These are phyloP conservation scores for Etheostoma spectabile DNA, from an alignment of 2,113 vertebrate genomes.

Conservation along the genomic window DNA sequence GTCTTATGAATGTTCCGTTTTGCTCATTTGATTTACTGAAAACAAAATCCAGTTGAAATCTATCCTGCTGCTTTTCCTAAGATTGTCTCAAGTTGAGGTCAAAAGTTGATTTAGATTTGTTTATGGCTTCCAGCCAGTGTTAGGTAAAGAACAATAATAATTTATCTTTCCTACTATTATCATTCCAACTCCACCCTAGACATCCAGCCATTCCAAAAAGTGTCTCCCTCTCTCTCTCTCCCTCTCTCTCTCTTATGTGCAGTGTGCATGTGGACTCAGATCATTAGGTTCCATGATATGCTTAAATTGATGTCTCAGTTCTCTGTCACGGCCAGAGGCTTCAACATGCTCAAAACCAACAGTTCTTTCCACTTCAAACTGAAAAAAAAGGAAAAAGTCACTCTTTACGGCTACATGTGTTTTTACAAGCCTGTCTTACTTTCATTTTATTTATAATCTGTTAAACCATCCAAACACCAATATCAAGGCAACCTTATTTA, in stretches of 20 bases:
- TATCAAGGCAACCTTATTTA: too few relatives aligned
- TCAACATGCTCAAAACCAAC: background rate
- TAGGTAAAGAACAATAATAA: conserved; percentile 43
- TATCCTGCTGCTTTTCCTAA: background rate
- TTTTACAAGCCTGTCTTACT: background rate
- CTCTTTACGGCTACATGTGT: background rate
- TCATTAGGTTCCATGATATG: conserved; percentile 42
- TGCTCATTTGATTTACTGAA: background rate
- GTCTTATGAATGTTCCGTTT: background rate
- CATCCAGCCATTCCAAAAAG: conserved; percentile 1
- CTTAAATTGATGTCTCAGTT: conserved; percentile 31
- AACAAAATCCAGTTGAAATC: background rate
- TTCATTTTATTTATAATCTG: background rate
- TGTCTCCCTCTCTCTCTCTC: too few relatives aligned
- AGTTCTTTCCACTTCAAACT: background rate
- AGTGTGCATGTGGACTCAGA: conserved; percentile 23
- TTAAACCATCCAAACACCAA: background rate
- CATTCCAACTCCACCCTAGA: conserved; percentile 51
- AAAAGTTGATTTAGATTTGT: conserved; percentile 41
- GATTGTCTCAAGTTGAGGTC: conserved; percentile 19
- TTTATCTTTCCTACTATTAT: conserved; percentile 44
- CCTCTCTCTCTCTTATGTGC: conserved; percentile 13
- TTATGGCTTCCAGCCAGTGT: conserved; percentile 25
- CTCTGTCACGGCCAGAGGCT: conserved; percentile 9
- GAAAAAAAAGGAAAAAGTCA: background rate